Conservation (phyloP, 2,113 vertebrate species). For the Mastomys natalensis region DNA sequence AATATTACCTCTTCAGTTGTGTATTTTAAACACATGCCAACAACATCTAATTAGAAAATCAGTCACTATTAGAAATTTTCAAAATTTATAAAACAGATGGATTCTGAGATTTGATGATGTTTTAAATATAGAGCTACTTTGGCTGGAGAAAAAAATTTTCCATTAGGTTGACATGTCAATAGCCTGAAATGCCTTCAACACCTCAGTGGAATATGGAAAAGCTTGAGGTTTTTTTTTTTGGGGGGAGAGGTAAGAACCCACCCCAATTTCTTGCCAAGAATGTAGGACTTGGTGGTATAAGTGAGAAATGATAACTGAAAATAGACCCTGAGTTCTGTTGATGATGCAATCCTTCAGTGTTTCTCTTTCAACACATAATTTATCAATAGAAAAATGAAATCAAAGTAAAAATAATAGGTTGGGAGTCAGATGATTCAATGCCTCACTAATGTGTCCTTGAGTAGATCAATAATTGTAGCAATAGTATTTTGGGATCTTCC, state of each 20-base stretch:
- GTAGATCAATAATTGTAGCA: background rate
- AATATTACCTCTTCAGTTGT: background rate
- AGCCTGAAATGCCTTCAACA: background rate
- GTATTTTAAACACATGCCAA: background rate
- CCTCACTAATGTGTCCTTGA: background rate
- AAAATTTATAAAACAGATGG: background rate
- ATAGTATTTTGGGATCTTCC: background rate
- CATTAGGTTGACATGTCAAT: background rate
- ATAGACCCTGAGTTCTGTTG: background rate
- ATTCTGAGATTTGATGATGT: background rate
- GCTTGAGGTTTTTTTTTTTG: background rate
- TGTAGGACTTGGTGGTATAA: background rate
- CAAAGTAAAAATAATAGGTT: background rate
- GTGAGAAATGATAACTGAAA: background rate
- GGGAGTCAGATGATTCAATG: background rate
- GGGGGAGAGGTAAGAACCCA: background rate
- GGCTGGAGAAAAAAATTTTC: background rate
- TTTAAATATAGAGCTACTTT: background rate
- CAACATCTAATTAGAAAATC: background rate
- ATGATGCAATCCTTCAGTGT: background rate
- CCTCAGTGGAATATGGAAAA: background rate
- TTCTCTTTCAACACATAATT: background rate
- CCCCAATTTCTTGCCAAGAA: background rate
- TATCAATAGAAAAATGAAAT: background rate
- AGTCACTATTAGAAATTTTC: background rate